Base-by-base conservation (phyloP, 2,113 vertebrate genomes). In the Lophura nycthemera region DNA sequence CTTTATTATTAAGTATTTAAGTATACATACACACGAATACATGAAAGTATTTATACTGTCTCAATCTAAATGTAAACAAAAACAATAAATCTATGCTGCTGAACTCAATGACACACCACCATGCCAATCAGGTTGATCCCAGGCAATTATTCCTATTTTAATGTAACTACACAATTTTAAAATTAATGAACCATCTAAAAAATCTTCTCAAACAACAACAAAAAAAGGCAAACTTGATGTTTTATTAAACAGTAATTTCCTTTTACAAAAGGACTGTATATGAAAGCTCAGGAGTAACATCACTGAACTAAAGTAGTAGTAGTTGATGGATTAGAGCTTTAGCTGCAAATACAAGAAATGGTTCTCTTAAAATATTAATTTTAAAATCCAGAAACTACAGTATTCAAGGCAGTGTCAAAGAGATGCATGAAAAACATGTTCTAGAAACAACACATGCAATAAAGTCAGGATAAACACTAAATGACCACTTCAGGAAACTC, bases 381-480 rank as follows among this genome's bases (percentile, higher is more conserved):
- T 42, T 12, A 73, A 19, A 52, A 79, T 57, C 61, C 66, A 90
- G 82, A 11, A 57, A 87, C 42, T 50, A 52, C 18, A 85, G 2
- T 29, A 70, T 63, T 67, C 63, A 54, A 17, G 1, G 45, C 45
- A 88, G n/a, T 25, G 64, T 71, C 50, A 87, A 70, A 92, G 47
- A n/a, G 61, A 54, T n/a, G 72, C 15, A 70, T 2, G 34, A 61
- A 93, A 93, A 56, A 22, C 16, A 73, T 2, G 6, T 42, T 87
- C 48, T 79, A 54, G 25, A 42, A 76, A 42, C n/a, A 83, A 34
- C 16, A 61, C 4, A 59, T 0, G 0, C n/a, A 59, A 13, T 25
- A 71, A 54, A 3, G 2, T 63, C 87, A 83, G 40, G 60, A 67
- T 34, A 40, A 67, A 36, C 52, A 78, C 36, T 71, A 69, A 88